Conservation (phyloP, 2,888 invertebrate species). For the Yponomeuta malinellus region DNA sequence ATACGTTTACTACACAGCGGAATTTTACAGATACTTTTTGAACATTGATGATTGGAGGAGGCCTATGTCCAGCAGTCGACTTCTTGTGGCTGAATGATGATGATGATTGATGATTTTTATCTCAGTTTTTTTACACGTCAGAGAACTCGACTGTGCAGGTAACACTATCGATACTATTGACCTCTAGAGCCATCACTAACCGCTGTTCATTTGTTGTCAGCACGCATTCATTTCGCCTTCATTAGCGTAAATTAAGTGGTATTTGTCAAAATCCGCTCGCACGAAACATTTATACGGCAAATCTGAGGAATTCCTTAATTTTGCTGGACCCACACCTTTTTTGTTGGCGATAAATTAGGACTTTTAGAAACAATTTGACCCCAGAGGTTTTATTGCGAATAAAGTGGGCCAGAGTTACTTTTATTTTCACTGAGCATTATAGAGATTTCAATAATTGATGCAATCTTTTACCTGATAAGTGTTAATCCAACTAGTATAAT, state of each 20-base stretch:
- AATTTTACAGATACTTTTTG: too few relatives aligned
- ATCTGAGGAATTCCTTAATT: constrained; percentile 45
- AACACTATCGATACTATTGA: not conserved
- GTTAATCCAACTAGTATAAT: too few relatives aligned
- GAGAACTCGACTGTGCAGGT: not conserved
- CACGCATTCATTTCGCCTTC: constrained; percentile 64
- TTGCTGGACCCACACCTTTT: constrained; percentile 33
- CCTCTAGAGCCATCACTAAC: constrained; percentile 33
- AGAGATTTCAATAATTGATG: too few relatives aligned
- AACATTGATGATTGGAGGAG: too few relatives aligned
- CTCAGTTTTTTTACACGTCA: too few relatives aligned
- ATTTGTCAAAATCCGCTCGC: constrained; percentile 66
- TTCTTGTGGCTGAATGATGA: too few relatives aligned
- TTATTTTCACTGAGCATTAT: constrained; percentile 21
- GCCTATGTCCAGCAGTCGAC: too few relatives aligned
- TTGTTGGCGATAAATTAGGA: constrained; percentile 31
- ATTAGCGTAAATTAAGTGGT: constrained; percentile 73
- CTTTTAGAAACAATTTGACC: constrained; percentile 24
- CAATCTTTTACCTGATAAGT: too few relatives aligned
- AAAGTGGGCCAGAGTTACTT: constrained; percentile 37
- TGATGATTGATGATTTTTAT: too few relatives aligned
- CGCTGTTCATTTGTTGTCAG: constrained; percentile 47
- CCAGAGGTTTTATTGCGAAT: constrained; percentile 44
- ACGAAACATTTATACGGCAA: constrained; percentile 32
- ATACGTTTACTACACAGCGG: too few relatives aligned